Evolutionary conservation across 2,113 vertebrate genomes (phyloP), one percentile per base, ranked within the genome.

Genomic region (Porphyrio hochstetteri): DNA sequence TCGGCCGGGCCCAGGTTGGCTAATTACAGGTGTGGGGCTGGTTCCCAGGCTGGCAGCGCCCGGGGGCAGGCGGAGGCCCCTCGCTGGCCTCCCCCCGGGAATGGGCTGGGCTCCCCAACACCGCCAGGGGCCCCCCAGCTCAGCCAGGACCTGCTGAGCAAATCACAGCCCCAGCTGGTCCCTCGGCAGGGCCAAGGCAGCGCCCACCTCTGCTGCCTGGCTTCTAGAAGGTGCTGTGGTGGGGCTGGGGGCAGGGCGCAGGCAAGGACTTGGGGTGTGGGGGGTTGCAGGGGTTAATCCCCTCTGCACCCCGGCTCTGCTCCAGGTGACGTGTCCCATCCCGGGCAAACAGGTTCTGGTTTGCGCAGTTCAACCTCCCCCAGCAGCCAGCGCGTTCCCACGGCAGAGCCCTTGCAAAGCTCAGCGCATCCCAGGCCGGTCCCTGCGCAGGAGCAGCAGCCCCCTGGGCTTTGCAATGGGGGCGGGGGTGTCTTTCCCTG

Each of bases 401-500:
- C 18, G 35, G 80, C 85, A 38, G 84, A 91, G 92, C 57, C 80
- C 68, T 12, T 10, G 35, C 42, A 24, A 69, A 65, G 6, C 59
- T 79, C 27, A 0, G 4, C 0, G 0, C 65, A 31, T 0, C 42
- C 42, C 71, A 17, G 52, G 13, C 59, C 0, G 1, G 23, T 33
- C 53, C 46, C 67, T 4, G n/a, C 5, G 1, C 14, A 1, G 65
- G 55, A 40, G 44, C n/a, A 77, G 42, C 83, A 60, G 21, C 52
- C n/a, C 31, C 11, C 0, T 14, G 52, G 59, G 59, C 59, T 33
- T 16, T 24, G 46, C 33, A 36, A 42, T 0, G 23, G 0, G 42
- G 27, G 21, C 10, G 20, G 21, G 50, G 48, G 50, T 10, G 50
- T 53, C 24, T 53, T 7, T 7, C 57, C 35, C 31, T 16, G 9